These are phyloP conservation scores for Napeogenes inachia DNA, from an alignment of 2,888 invertebrate species.

Conservation along the genomic window DNA sequence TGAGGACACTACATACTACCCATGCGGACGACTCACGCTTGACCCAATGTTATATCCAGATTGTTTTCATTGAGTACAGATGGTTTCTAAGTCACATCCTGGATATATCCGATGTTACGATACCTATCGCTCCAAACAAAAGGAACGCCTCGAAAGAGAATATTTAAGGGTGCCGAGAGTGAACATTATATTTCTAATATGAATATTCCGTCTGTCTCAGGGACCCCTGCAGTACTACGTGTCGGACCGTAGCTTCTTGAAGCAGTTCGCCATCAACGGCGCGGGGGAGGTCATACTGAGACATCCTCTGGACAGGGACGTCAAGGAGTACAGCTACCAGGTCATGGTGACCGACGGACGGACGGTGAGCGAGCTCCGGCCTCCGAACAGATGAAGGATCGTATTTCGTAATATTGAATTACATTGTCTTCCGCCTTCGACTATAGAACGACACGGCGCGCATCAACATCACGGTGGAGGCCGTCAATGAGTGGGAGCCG, in stretches of 20 bases:
- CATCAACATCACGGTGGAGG: constrained; percentile 87
- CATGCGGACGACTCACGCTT: constrained; percentile 25
- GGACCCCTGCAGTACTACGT: constrained; percentile 84
- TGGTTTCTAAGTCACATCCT: no score
- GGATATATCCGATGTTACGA: no score
- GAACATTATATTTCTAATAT: no score
- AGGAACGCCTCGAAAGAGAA: no score
- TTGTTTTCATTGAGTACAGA: no score
- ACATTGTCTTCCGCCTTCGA: background rate
- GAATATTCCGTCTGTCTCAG: constrained; percentile 41
- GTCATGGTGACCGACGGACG: constrained; percentile 89
- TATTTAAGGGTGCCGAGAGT: no score
- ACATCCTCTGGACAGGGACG: constrained; percentile 87
- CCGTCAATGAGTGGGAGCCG: constrained; percentile 96
- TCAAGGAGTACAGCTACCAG: constrained; percentile 84
- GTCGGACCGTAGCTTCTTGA: constrained; percentile 84
- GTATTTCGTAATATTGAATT: no score
- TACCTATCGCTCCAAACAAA: no score
- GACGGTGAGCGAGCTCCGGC: constrained; percentile 71
- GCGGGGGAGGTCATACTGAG: constrained; percentile 88
- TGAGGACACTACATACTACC: constrained; percentile 40
- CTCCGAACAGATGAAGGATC: no score
- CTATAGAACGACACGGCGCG: constrained; percentile 89
- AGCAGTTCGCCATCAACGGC: constrained; percentile 85
- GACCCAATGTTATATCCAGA: no score